Percentiles rank a stretch among this genome's conserved stretches.
Conservation (phyloP, 2,888 invertebrate genomes). For the Siphonodentalium dalli region DNA sequence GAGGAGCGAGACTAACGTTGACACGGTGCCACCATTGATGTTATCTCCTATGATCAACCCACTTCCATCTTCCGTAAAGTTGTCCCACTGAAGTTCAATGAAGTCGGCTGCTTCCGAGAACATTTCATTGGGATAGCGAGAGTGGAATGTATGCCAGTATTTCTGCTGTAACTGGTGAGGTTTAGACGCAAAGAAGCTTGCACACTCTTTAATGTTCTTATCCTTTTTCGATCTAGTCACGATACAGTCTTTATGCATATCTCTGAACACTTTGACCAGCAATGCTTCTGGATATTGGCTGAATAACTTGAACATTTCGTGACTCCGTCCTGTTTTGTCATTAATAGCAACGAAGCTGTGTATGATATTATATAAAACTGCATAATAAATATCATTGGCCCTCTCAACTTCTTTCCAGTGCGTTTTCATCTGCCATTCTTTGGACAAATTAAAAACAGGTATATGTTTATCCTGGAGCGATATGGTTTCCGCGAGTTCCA, state of each 20-base stretch:
- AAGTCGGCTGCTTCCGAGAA: conserved; percentile 35
- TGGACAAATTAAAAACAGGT: too few species aligned
- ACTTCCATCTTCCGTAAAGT: conserved; percentile 6
- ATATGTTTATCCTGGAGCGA: too few species aligned
- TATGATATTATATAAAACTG: conserved; percentile 4
- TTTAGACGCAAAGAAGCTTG: neutral
- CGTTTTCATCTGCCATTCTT: too few species aligned
- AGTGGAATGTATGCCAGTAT: conserved; percentile 37
- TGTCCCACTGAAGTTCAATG: conserved; percentile 18
- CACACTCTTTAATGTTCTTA: too few species aligned
- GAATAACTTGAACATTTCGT: conserved; percentile 76
- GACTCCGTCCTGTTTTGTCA: conserved; percentile 73
- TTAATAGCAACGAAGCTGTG: conserved; percentile 73
- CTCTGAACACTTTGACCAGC: conserved; percentile 71
- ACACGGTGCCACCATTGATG: too few species aligned
- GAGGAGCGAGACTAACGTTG: too few species aligned
- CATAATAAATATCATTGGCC: neutral
- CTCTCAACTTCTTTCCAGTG: too few species aligned
- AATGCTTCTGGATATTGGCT: conserved; percentile 75
- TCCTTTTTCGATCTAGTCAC: neutral
- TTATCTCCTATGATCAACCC: too few species aligned
- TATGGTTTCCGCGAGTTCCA: too few species aligned
- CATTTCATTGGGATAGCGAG: conserved; percentile 34
- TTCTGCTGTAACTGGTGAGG: conserved; percentile 9
- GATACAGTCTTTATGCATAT: conserved; percentile 66